Evolutionary conservation across 2,888 invertebrate genomes (phyloP).

Genomic region (Scelioninae gen. 1): DNA sequence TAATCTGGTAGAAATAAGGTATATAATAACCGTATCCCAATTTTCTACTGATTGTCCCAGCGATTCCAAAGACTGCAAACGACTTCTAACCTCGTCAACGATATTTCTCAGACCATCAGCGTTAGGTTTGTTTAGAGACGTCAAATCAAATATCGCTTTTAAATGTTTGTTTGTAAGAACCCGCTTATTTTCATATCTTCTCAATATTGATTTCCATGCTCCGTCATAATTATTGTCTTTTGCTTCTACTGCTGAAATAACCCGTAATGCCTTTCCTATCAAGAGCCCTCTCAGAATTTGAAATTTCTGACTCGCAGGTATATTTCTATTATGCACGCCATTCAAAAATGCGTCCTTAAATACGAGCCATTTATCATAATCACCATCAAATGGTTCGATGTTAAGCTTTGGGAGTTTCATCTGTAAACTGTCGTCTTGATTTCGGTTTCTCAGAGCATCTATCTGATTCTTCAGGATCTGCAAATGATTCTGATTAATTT

Average conservation of each 20-base stretch:
- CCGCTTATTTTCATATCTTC: conserved; percentile 26
- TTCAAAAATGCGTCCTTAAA: conserved; percentile 16
- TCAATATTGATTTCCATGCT: conserved; percentile 34
- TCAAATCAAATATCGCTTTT: conserved; percentile 27
- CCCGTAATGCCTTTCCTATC: background rate
- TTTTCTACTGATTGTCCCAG: conserved; percentile 13
- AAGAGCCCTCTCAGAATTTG: conserved; percentile 18
- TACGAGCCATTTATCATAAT: conserved; percentile 28
- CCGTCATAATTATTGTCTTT: conserved; percentile 22
- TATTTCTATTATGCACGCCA: conserved; percentile 13
- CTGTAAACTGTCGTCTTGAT: background rate
- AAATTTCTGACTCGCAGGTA: conserved; percentile 16
- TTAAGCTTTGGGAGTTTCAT: conserved; percentile 5
- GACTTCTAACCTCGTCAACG: conserved; percentile 33
- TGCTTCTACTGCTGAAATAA: conserved; percentile 30
- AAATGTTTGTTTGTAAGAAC: conserved; percentile 30
- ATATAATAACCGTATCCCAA: conserved; percentile 25
- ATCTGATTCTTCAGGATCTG: too few relatives aligned
- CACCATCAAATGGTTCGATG: conserved; percentile 22
- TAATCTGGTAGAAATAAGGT: conserved; percentile 30
- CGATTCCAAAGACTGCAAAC: conserved; percentile 11
- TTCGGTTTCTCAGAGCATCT: background rate
- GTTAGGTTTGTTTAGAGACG: conserved; percentile 7
- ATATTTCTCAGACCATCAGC: conserved; percentile 9
- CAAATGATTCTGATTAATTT: background rate